Percentiles rank a stretch among this genome's conserved stretches.
phyloP scores from a whole-genome alignment of 37 sponge, comb jelly and placozoan species.

The Ianthella basta region DNA sequence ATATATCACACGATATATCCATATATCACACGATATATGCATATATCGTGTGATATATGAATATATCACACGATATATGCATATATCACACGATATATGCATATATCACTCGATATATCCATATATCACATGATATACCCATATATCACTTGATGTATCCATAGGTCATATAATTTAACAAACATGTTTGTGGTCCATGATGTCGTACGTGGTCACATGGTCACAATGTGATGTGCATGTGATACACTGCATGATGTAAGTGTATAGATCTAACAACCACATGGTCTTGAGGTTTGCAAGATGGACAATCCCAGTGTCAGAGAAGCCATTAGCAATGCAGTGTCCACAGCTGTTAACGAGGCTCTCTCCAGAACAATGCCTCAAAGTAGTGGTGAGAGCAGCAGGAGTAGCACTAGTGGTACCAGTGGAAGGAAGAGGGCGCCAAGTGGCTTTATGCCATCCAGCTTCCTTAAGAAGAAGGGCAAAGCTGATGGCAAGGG shows the following conservation, averaged over 20 bases:
- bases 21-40: too few relatives aligned
- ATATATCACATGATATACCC: too few relatives aligned
- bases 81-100: too few relatives aligned
- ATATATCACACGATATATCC: too few relatives aligned
- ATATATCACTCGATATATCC: too few relatives aligned
- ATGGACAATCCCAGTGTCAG: conserved; percentile 3
- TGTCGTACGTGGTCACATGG: too few relatives aligned
- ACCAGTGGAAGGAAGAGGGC: not conserved
- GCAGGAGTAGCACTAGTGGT: not conserved
- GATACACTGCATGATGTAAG: not conserved
- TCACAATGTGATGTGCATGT: not conserved
- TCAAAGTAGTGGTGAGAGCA: not conserved
- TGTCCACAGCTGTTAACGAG: conserved; percentile 7
- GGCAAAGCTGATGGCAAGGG: not conserved
- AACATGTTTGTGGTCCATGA: too few relatives aligned
- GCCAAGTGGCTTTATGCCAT: not conserved
- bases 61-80: too few relatives aligned
- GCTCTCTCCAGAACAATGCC: conserved; percentile 10
- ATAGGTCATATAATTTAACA: too few relatives aligned
- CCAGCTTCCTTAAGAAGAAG: conserved; percentile 14
- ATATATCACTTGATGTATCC: too few relatives aligned
- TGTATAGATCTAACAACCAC: not conserved
- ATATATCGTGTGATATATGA: too few relatives aligned
- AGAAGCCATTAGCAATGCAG: conserved; percentile 22
- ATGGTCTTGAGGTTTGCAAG: conserved; percentile 33